Base-by-base conservation (phyloP, 1,140 invertebrate species). In the Dendroctonus ponderosae region DNA sequence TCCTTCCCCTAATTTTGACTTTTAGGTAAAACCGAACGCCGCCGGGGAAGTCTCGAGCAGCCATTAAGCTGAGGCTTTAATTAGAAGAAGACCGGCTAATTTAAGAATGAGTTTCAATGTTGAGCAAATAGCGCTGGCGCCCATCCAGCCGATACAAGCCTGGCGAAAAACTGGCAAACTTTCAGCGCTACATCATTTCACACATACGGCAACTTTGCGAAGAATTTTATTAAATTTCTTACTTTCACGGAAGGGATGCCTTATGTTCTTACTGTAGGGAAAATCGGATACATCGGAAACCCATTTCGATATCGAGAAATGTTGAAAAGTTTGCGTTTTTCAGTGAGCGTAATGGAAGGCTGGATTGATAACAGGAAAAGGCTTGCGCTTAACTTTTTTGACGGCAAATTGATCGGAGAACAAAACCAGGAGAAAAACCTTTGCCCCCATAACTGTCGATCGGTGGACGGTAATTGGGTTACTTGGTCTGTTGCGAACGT, bases 1-100 rank as follows among this genome's bases (percentile, higher is more conserved):
- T 58, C 14, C 56, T 43, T 58, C 26, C 68, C 63, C 53, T 48
- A 70, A 70, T 67, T 70, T 71, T 70, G 67, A 70, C 60, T 66
- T n/a, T 68, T 69, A 69, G 62, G 62, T 66, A 48, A 46, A 41
- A 9, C 49, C 26, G 26, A 26, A 26, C 26, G 1, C 26, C 26
- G 26, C 26, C 26, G 26, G 26, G 26, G 26, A 26, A 26, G 26
- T 2, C 26, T 26, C 26, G 1, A 26, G 26, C 26, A 1, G 26
- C 26, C 26, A 26, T 26, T 26, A 26, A 26, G 26, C 26, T 26
- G 3, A 26, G 26, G 26, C 26, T 26, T 26, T 26, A 26, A 26
- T 26, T 26, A 26, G 26, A 26, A 26, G 26, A 26, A 26, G 26
- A 26, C 26, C 26, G 26, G 26, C 26, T 26, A 26, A 26, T 26